These are phyloP conservation scores for Tetragonisca angustula DNA, from an alignment of 2,888 invertebrate genomes.

Conservation along the genomic window DNA sequence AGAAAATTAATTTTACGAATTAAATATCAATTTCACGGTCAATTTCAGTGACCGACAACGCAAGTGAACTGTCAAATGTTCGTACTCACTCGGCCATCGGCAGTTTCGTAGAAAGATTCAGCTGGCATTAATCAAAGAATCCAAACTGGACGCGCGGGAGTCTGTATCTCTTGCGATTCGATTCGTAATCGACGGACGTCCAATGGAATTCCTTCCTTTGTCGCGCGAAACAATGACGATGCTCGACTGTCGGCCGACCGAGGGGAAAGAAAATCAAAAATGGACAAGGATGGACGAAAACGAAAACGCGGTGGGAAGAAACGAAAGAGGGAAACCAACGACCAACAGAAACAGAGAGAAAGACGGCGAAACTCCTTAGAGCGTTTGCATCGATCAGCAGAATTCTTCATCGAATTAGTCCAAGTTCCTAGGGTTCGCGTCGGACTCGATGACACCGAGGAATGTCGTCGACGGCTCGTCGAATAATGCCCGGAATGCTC, in stretches of 20 bases:
- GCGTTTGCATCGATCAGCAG: constrained; percentile 48
- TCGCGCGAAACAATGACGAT: constrained; percentile 47
- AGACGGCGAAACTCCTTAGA: constrained; percentile 23
- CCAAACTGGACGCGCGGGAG: constrained; percentile 4
- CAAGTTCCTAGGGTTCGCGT: constrained; percentile 22
- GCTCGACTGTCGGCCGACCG: constrained; percentile 15
- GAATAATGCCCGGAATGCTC: constrained; percentile 61
- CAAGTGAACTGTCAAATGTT: too few relatives aligned
- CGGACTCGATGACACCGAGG: constrained; percentile 53
- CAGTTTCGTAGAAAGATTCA: constrained; percentile 30
- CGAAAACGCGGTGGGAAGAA: neutral
- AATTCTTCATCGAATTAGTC: constrained; percentile 65
- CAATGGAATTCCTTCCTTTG: constrained; percentile 49
- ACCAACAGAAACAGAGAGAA: too few relatives aligned
- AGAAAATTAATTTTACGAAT: too few relatives aligned
- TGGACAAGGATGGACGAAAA: neutral
- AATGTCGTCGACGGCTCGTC: constrained; percentile 40
- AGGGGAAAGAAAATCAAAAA: neutral
- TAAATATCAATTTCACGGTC: too few relatives aligned
- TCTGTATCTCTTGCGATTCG: constrained; percentile 51
- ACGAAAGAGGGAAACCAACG: neutral
- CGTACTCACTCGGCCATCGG: neutral
- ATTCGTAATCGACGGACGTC: constrained; percentile 51
- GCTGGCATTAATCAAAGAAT: constrained; percentile 43
- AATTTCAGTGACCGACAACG: too few relatives aligned